Evolutionary conservation across 2,888 invertebrate species (phyloP).

Genomic region (Oscheius sp.): DNA sequence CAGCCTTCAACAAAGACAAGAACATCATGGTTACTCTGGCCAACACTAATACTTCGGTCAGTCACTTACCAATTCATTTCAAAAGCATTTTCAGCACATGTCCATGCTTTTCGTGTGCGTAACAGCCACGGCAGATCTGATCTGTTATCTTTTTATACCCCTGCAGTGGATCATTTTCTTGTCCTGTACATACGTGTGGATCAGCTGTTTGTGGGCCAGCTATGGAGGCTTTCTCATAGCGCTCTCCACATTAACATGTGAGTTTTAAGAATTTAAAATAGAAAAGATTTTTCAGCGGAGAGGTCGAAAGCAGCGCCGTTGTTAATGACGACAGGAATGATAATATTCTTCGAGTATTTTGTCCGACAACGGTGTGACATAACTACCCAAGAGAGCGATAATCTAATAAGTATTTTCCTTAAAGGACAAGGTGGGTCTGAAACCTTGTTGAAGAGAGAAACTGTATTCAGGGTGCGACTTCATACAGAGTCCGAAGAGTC

Average conservation of each 20-base stretch:
- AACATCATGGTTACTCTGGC: constrained; percentile 47
- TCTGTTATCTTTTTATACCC: constrained; percentile 98
- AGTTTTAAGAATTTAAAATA: constrained; percentile 6
- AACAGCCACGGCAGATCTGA: constrained; percentile 95
- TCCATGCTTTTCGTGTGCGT: constrained; percentile 97
- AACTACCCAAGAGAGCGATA: constrained; percentile 14
- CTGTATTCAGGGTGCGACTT: constrained; percentile 38
- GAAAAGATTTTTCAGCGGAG: constrained; percentile 49
- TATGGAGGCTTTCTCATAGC: constrained; percentile 56
- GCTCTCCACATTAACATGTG: constrained; percentile 41
- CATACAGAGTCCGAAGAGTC: constrained; percentile 37
- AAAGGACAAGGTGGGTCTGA: constrained; percentile 7
- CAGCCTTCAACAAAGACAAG: constrained; percentile 97
- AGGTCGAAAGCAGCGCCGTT: constrained; percentile 55
- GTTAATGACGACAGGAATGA: constrained; percentile 53
- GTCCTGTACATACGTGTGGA: constrained; percentile 83
- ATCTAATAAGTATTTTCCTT: constrained; percentile 10
- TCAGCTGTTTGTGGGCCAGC: constrained; percentile 49
- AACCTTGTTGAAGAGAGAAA: not conserved
- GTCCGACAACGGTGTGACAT: constrained; percentile 39
- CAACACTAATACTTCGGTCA: constrained; percentile 48
- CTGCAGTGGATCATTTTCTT: constrained; percentile 79
- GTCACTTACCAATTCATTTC: constrained; percentile 5
- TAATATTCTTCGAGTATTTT: constrained; percentile 61
- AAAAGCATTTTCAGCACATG: constrained; percentile 82